Evolutionary conservation across 2,113 vertebrate genomes (phyloP).

Genomic region (Damaliscus lunatus): DNA sequence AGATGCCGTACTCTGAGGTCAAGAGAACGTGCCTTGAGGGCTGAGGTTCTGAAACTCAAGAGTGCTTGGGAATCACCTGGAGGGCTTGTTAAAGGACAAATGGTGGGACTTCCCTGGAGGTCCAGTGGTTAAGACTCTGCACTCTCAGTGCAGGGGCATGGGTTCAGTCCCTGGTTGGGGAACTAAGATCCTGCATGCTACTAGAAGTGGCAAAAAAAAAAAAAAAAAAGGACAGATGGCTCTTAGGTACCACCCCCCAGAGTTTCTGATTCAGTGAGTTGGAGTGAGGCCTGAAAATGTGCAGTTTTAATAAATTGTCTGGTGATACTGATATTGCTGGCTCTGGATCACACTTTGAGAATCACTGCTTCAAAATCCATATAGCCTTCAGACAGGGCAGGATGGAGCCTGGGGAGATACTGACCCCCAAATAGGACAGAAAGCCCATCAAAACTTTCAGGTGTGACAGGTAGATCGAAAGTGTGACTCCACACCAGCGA

Average conservation of each 20-base stretch:
- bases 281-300: neutral
- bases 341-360: neutral
- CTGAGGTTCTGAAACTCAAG: neutral
- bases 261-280: neutral
- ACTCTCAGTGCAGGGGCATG: neutral
- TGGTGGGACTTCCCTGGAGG: neutral
- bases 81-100: neutral
- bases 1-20: conserved; percentile 71
- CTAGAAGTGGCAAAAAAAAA: neutral
- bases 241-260: neutral
- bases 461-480: conserved; percentile 5
- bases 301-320: neutral
- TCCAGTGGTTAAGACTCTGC: neutral
- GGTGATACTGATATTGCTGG: neutral
- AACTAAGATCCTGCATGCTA: neutral
- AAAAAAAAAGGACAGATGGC: neutral
- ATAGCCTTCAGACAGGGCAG: conserved; percentile 64
- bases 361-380: conserved; percentile 48
- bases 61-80: neutral
- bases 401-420: conserved; percentile 58
- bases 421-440: neutral
- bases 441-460: conserved; percentile 38
- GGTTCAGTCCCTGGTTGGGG: neutral
- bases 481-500: neutral
- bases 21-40: conserved; percentile 69